These are phyloP conservation scores for Eilema caniola DNA, from an alignment of 2,888 invertebrate genomes.

Conservation along the genomic window DNA sequence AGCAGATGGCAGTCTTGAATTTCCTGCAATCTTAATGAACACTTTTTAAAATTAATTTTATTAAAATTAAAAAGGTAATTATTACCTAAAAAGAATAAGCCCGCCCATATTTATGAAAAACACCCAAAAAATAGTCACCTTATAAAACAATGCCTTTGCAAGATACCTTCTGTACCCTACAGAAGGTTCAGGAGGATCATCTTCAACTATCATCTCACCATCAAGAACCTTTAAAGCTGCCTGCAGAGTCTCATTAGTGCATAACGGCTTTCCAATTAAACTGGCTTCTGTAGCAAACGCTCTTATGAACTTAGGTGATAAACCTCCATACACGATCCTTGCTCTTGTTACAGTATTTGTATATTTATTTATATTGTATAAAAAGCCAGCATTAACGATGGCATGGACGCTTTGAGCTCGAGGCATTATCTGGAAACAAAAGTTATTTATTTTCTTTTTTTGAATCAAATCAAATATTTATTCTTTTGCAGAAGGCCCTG, in stretches of 20 bases:
- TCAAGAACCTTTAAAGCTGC: slow-evolving; percentile 60
- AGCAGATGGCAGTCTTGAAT: no score
- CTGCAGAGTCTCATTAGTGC: slow-evolving; percentile 75
- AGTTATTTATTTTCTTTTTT: no score
- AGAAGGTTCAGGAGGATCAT: slow-evolving; percentile 82
- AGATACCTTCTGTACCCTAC: slow-evolving; percentile 86
- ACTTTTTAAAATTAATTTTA: no score
- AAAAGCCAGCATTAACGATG: slow-evolving; percentile 91
- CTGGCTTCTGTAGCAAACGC: slow-evolving; percentile 83
- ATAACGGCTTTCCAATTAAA: slow-evolving; percentile 74
- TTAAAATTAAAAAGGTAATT: no score
- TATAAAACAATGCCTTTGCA: slow-evolving; percentile 88
- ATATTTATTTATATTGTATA: slow-evolving; percentile 81
- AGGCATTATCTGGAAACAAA: slow-evolving; percentile 88
- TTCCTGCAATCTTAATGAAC: no score
- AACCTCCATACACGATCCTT: slow-evolving; percentile 87
- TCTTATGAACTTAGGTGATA: slow-evolving; percentile 73
- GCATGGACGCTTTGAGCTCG: slow-evolving; percentile 91
- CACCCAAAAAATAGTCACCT: slow-evolving; percentile 71
- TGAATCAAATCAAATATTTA: no score
- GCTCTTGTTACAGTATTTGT: slow-evolving; percentile 30
- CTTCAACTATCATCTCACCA: slow-evolving; percentile 60
- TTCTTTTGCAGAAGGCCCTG: no score
- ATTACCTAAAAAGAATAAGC: no score
- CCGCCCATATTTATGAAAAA: no score